phyloP scores from a whole-genome alignment of 2,113 vertebrate species.

The Campylomormyrus tamandua region DNA sequence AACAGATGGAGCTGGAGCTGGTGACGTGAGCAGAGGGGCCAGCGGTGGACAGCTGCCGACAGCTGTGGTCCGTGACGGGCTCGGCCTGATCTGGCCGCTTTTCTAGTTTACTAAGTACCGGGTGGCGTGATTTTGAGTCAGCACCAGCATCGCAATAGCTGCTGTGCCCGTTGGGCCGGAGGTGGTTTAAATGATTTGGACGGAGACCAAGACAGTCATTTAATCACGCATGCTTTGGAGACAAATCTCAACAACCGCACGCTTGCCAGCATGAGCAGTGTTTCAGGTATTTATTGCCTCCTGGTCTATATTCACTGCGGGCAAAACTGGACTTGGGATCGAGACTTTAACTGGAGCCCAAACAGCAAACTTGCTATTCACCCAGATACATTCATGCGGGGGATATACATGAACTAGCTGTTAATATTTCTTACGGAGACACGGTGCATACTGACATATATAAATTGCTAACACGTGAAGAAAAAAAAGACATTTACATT shows the following conservation, averaged over 20 bases:
- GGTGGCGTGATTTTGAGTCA: neutral
- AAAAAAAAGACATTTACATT: neutral
- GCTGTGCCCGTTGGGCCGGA: neutral
- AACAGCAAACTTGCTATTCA: neutral
- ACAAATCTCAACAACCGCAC: neutral
- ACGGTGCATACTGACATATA: neutral
- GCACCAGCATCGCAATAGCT: neutral
- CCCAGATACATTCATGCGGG: neutral
- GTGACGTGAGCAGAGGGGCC: neutral
- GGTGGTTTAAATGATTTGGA: conserved; percentile 2
- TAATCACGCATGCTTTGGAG: conserved; percentile 1
- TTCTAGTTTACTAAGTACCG: neutral
- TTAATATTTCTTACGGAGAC: neutral
- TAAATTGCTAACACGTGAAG: conserved; percentile 5
- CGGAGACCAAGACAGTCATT: neutral
- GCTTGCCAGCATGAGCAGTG: neutral
- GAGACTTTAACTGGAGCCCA: neutral
- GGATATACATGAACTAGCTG: neutral
- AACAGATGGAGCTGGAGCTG: neutral
- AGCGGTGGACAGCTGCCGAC: neutral
- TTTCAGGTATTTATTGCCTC: neutral
- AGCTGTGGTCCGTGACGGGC: neutral
- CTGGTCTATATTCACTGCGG: conserved; percentile 2
- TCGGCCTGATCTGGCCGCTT: neutral
- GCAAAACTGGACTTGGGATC: neutral